phyloP scores from a whole-genome alignment of 1,140 invertebrate species.

The Drosophila carrolli region DNA sequence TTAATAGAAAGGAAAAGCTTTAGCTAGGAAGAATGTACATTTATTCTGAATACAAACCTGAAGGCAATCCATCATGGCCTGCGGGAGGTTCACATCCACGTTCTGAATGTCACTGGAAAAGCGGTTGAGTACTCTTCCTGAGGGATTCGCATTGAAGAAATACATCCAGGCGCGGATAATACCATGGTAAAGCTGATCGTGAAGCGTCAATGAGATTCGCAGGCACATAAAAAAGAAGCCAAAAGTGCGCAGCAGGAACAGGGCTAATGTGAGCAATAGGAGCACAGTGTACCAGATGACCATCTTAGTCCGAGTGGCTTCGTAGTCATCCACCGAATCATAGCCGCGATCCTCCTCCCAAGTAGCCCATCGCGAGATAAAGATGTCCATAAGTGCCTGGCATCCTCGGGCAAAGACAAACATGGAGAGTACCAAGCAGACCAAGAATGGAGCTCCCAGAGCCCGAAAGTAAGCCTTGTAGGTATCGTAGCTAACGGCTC shows the following conservation, averaged over 20 bases:
- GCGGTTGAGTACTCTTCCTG: constrained; percentile 91
- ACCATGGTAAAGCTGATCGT: constrained; percentile 93
- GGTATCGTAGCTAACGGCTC: constrained; percentile 85
- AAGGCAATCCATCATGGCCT: constrained; percentile 89
- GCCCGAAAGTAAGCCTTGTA: constrained; percentile 90
- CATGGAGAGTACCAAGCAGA: constrained; percentile 86
- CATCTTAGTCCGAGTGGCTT: constrained; percentile 37
- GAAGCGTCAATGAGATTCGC: constrained; percentile 90
- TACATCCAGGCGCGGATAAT: constrained; percentile 92
- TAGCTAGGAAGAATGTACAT: not conserved
- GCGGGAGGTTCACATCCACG: constrained; percentile 93
- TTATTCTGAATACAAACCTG: constrained; percentile 85
- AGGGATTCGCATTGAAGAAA: constrained; percentile 95
- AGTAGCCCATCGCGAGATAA: constrained; percentile 88
- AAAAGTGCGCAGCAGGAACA: constrained; percentile 86
- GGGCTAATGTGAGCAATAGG: constrained; percentile 46
- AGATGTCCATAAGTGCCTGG: constrained; percentile 90
- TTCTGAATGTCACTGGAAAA: constrained; percentile 94
- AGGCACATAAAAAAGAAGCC: constrained; percentile 92
- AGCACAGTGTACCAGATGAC: constrained; percentile 59
- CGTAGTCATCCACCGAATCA: constrained; percentile 25
- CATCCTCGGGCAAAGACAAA: constrained; percentile 88
- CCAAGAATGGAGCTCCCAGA: constrained; percentile 87
- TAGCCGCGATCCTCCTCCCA: constrained; percentile 63
- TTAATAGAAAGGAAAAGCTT: not conserved